Conservation (phyloP, 1,140 invertebrate genomes). For the Bombus pyrosoma region DNA sequence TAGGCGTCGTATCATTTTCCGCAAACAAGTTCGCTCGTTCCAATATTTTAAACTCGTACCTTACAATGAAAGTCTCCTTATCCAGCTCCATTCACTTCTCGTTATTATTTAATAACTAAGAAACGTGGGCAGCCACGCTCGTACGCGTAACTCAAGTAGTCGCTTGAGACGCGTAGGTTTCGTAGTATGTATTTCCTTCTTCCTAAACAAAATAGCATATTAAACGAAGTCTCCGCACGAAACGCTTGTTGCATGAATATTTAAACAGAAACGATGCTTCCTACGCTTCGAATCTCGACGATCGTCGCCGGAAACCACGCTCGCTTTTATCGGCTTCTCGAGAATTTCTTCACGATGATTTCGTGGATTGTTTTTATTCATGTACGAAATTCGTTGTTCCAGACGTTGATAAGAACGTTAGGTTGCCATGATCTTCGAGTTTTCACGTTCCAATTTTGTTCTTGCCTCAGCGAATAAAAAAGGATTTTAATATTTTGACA, state of each 20-base stretch:
- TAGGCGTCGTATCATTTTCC: background rate
- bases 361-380: background rate
- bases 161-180: constrained; percentile 29
- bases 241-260: constrained; percentile 22
- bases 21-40: background rate
- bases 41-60: background rate
- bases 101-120: constrained; percentile 52
- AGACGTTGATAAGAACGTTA: too few species aligned
- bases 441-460: too few species aligned
- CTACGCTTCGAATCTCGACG: background rate
- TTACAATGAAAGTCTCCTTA: background rate
- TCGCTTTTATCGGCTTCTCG: background rate
- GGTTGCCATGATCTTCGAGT: too few species aligned
- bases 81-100: constrained; percentile 18
- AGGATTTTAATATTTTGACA: too few species aligned
- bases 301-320: background rate
- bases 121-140: constrained; percentile 27
- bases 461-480: too few species aligned
- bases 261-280: constrained; percentile 28
- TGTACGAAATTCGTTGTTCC: background rate
- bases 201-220: constrained; percentile 34
- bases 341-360: background rate
- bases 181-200: constrained; percentile 55
- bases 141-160: constrained; percentile 41
- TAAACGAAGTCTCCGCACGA: constrained; percentile 17